Evolutionary conservation across 2,113 vertebrate genomes (phyloP).

Genomic region (Lathamus discolor): DNA sequence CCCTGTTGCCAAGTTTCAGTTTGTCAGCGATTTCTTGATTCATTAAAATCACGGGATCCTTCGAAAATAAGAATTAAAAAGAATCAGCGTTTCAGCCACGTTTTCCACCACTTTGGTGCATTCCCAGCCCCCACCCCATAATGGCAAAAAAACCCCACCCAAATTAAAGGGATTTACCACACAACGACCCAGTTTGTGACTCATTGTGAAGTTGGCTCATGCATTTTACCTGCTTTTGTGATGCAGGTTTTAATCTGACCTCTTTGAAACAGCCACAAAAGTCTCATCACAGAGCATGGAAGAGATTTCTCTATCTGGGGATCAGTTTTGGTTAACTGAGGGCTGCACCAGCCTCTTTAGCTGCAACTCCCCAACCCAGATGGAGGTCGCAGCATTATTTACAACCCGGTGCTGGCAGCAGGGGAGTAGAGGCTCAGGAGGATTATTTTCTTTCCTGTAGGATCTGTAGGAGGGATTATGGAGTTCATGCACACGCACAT

Average conservation of each 20-base stretch:
- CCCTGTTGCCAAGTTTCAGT: no score
- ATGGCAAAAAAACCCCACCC: fast-evolving
- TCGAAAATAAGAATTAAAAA: not conserved
- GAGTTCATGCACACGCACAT: not conserved
- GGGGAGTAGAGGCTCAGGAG: not conserved
- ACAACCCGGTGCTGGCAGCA: not conserved
- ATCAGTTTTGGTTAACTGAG: not conserved
- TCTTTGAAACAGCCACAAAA: not conserved
- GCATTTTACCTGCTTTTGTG: not conserved
- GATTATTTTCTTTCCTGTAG: not conserved
- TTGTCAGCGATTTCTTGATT: not conserved
- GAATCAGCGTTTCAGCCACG: not conserved
- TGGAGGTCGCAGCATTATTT: not conserved
- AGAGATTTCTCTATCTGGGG: not conserved
- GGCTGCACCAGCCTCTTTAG: not conserved
- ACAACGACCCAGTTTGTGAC: not conserved
- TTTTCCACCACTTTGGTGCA: not conserved
- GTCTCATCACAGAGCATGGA: not conserved
- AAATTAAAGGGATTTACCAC: not conserved
- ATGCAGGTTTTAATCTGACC: not conserved
- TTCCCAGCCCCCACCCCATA: not conserved
- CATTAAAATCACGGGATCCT: not conserved
- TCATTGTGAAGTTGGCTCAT: fast-evolving
- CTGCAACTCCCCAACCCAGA: not conserved
- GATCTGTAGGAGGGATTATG: not conserved